A percentile compares a stretch with the other conserved stretches of the same genome.
phyloP scores from a whole-genome alignment of 2,797 vertebrate genomes.

The Morus bassanus region DNA sequence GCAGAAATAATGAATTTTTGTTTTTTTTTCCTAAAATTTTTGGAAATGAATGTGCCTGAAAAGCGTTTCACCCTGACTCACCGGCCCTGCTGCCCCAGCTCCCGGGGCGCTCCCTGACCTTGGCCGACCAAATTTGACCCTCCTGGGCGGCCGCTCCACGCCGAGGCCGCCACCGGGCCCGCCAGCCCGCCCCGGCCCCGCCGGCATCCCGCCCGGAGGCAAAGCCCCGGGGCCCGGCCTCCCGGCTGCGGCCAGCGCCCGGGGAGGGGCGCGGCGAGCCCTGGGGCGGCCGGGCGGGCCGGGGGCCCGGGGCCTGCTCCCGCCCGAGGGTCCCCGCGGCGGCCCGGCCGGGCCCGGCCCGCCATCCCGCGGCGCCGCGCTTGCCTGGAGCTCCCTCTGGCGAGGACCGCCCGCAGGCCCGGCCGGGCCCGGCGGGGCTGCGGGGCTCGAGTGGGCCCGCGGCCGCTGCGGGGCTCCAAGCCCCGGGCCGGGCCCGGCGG shows the following conservation, averaged over 20 bases:
- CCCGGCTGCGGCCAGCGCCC: not conserved
- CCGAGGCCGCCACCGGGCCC: too few relatives aligned
- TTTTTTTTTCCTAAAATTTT: not conserved
- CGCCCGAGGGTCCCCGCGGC: not conserved
- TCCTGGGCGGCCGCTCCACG: not conserved
- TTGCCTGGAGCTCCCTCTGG: constrained; percentile 51
- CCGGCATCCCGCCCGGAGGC: not conserved
- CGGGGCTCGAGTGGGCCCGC: not conserved
- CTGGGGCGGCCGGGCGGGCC: not conserved
- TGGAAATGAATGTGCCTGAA: not conserved
- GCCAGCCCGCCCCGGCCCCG: not conserved
- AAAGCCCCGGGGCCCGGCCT: too few relatives aligned
- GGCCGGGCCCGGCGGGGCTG: not conserved
- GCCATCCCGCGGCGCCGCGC: not conserved
- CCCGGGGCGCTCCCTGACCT: not conserved
- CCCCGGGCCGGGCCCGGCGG: not conserved
- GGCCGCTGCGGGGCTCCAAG: not conserved
- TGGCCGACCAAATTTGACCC: fast-evolving
- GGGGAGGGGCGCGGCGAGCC: not conserved
- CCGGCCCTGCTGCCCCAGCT: fast-evolving
- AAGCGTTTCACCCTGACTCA: not conserved
- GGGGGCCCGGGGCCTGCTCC: too few relatives aligned
- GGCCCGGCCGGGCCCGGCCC: not conserved
- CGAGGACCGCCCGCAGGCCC: not conserved
- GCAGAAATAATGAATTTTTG: too few relatives aligned